phyloP scores from a whole-genome alignment of 2,797 vertebrate genomes.

The Cichlasoma orientale region DNA sequence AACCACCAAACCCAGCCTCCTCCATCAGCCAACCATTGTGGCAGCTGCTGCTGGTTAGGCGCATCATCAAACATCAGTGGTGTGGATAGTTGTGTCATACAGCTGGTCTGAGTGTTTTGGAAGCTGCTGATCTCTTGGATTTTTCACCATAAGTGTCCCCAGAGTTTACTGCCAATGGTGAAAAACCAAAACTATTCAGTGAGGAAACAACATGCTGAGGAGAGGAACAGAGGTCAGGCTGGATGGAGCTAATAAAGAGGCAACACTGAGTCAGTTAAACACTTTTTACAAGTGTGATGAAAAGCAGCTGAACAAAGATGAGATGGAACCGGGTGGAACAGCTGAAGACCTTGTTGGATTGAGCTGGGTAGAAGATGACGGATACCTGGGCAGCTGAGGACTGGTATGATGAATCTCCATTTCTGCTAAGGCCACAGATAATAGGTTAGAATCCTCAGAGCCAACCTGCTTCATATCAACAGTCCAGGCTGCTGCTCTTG shows the following conservation, averaged over 20 bases:
- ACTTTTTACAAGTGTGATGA: neutral
- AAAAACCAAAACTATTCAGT: conserved; percentile 2
- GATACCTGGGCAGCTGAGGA: neutral
- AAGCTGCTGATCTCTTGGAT: neutral
- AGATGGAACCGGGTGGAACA: neutral
- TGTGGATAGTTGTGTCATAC: neutral
- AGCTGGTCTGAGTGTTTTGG: conserved; percentile 2
- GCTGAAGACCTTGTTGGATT: neutral
- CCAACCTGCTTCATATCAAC: fast-evolving
- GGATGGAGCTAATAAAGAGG: neutral
- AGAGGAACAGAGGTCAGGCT: neutral
- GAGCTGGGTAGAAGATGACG: neutral
- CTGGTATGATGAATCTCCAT: neutral
- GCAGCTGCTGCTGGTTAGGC: neutral
- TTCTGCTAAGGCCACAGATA: neutral
- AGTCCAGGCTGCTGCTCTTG: neutral
- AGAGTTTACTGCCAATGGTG: neutral
- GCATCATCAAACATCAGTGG: fast-evolving
- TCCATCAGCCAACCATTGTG: neutral
- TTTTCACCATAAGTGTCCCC: neutral
- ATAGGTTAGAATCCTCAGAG: neutral
- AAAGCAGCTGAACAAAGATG: neutral
- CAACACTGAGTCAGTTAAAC: neutral
- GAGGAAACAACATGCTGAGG: neutral
- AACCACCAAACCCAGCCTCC: too few species aligned